These are phyloP conservation scores for Andrena dorsata DNA, from an alignment of 2,888 invertebrate genomes.

Conservation along the genomic window DNA sequence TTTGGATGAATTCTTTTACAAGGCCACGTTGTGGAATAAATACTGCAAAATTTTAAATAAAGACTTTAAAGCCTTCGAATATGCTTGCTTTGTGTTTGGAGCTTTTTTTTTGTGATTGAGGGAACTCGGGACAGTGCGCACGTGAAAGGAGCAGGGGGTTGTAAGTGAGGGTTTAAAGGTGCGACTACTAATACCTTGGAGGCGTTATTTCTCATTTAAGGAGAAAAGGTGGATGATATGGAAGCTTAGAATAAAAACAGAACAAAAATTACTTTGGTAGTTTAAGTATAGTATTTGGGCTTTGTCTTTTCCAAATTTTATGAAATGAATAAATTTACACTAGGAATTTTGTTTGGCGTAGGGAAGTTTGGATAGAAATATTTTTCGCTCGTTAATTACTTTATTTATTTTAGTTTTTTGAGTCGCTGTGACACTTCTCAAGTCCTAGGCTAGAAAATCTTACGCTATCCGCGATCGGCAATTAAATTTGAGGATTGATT, in stretches of 20 bases:
- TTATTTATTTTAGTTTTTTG: no score
- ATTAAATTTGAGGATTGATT: no score
- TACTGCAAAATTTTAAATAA: neutral
- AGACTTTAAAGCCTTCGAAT: neutral
- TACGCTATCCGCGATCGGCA: no score
- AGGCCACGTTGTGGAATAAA: neutral
- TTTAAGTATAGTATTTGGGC: neutral
- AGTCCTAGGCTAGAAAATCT: no score
- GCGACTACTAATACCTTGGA: conserved; percentile 9
- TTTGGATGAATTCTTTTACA: neutral
- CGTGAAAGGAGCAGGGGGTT: neutral
- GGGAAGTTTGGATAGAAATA: no score
- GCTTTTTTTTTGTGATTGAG: neutral
- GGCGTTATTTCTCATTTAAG: neutral
- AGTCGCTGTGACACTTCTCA: no score
- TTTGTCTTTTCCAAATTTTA: neutral
- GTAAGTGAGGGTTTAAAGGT: neutral
- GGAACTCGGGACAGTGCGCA: neutral
- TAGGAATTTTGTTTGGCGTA: no score
- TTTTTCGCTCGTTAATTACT: no score
- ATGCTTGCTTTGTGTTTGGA: neutral
- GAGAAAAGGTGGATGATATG: neutral
- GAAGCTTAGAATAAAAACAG: neutral
- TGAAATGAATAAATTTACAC: neutral
- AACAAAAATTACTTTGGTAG: neutral